These are phyloP conservation scores for Acromyrmex echinatior DNA, from an alignment of 1,140 invertebrate genomes.

Conservation along the genomic window DNA sequence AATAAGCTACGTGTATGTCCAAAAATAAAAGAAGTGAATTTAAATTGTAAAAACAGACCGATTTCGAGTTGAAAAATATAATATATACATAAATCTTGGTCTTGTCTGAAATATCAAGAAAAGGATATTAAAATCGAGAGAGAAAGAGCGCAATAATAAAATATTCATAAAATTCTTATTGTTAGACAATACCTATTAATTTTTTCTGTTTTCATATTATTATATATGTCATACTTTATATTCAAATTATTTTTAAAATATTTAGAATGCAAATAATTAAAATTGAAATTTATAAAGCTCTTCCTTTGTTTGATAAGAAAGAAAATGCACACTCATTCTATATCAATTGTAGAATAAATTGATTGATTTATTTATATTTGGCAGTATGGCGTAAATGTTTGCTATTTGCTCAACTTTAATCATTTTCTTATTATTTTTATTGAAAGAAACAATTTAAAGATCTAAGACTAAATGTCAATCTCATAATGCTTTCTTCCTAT, in stretches of 20 bases:
- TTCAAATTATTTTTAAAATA: neutral
- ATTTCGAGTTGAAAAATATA: constrained; percentile 26
- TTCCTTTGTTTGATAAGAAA: constrained; percentile 5
- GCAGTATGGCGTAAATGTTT: neutral
- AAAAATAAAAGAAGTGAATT: constrained; percentile 28
- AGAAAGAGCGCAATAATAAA: neutral
- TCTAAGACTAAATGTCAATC: neutral
- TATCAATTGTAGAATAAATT: constrained; percentile 20
- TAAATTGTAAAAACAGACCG: constrained; percentile 36
- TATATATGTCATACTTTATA: neutral
- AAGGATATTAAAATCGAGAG: neutral
- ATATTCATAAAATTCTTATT: neutral
- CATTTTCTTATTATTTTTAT: neutral
- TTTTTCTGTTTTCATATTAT: neutral
- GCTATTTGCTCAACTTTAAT: neutral
- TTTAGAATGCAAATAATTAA: constrained; percentile 1
- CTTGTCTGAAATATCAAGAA: constrained; percentile 17
- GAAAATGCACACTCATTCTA: neutral
- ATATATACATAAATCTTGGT: constrained; percentile 30
- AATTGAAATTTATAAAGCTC: neutral
- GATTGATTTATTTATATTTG: constrained; percentile 11
- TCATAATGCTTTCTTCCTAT: neutral
- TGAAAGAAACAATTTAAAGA: neutral
- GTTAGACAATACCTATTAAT: neutral
- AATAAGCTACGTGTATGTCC: neutral